phyloP scores from a whole-genome alignment of 2,888 invertebrate genomes.

The Athetis lepigone region DNA sequence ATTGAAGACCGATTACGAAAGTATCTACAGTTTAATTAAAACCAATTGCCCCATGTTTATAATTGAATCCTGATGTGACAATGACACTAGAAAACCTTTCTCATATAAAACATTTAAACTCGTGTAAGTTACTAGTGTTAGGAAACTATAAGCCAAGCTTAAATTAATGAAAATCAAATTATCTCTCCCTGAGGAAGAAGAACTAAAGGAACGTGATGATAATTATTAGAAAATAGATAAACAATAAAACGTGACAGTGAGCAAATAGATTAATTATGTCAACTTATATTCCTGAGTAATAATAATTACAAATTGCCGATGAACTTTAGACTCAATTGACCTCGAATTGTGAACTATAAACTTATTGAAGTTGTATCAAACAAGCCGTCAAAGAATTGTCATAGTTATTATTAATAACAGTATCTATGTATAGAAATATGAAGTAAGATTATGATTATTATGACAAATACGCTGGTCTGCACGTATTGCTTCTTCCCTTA shows the following conservation, averaged over 20 bases:
- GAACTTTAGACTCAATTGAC: slow-evolving; percentile 56
- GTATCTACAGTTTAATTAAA: slow-evolving; percentile 76
- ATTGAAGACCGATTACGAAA: slow-evolving; percentile 79
- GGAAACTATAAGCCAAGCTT: background rate
- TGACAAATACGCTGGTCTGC: background rate
- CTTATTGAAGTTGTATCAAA: slow-evolving; percentile 40
- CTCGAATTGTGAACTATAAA: slow-evolving; percentile 39
- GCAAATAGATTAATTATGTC: background rate
- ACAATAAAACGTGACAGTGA: slow-evolving; percentile 19
- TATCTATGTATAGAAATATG: slow-evolving; percentile 1
- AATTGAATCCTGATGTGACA: slow-evolving; percentile 65
- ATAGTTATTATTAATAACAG: slow-evolving; percentile 29
- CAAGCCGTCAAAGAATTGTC: slow-evolving; percentile 32
- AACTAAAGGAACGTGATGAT: slow-evolving; percentile 2
- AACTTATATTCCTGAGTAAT: slow-evolving; percentile 14
- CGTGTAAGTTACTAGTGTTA: background rate
- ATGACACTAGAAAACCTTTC: slow-evolving; percentile 40
- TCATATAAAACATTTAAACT: slow-evolving; percentile 5
- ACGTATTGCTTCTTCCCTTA: background rate
- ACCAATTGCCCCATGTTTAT: slow-evolving; percentile 74
- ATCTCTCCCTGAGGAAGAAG: background rate
- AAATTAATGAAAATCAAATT: background rate
- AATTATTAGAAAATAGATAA: slow-evolving; percentile 11
- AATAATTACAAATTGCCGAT: slow-evolving; percentile 37
- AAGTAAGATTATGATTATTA: slow-evolving; percentile 12